phyloP scores from a whole-genome alignment of 2,113 vertebrate genomes.

The Pontoporia blainvillei region DNA sequence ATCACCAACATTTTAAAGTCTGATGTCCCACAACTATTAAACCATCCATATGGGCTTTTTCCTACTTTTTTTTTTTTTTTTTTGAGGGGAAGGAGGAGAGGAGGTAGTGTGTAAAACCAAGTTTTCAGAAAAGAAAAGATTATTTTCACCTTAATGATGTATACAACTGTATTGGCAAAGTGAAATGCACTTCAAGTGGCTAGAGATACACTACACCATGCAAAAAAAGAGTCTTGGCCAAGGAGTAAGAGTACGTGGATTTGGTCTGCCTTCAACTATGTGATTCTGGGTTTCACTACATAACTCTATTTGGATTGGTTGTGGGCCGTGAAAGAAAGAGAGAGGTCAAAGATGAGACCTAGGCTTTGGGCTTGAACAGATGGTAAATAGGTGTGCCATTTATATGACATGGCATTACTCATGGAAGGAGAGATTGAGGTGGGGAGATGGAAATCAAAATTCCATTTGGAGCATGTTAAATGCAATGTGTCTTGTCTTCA shows the following conservation, averaged over 20 bases:
- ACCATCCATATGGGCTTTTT: not conserved
- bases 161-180: not conserved
- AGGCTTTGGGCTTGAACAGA: not conserved
- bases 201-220: not conserved
- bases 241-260: not conserved
- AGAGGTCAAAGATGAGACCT: not conserved
- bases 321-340: not conserved
- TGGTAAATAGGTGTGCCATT: not conserved
- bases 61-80: not conserved
- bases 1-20: not conserved
- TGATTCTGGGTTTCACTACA: not conserved
- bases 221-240: not conserved
- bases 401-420: not conserved
- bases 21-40: not conserved
- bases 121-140: not conserved
- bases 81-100: not conserved
- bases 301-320: not conserved
- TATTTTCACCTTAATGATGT: not conserved
- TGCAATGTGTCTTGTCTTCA: not conserved
- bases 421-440: not conserved
- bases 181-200: not conserved
- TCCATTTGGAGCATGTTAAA: not conserved
- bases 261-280: not conserved
- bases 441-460: not conserved
- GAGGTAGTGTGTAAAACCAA: not conserved